Evolutionary conservation across 2,888 invertebrate genomes (phyloP), one percentile per base, ranked within the genome.

Genomic region (Sepioteuthis lessoniana): DNA sequence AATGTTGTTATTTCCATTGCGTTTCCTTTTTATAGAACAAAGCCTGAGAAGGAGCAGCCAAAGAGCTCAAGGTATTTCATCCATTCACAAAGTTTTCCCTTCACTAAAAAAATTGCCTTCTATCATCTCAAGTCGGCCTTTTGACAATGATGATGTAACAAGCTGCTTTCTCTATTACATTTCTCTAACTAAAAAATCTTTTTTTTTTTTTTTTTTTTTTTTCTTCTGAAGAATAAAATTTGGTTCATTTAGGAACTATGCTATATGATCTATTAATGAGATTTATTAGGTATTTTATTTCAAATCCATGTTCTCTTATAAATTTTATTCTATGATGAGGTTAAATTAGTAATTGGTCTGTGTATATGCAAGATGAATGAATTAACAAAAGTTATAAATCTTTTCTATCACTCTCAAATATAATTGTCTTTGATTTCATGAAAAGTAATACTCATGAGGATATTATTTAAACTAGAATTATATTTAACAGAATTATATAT

Each of bases 61-160:
- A 76, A 76, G 13, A 76, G 76, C 76, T 76, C 76, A 76, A 76
- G 76, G 76, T 76, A 76, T 76, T 76, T 76, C n/a, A 76, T 76
- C 76, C n/a, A 76, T 76, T 76, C 76, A 76, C 76, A 76, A 76
- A 76, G 76, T 76, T 76, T 76, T 76, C 76, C 76, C 76, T 76
- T 76, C 76, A 76, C 76, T 76, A 76, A 76, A 76, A 76, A 76
- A 42, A 42, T 42, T 35, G 76, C 76, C 76, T 76, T 76, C 76
- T 76, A 76, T 76, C 76, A 76, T 76, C 31, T 76, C 76, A 76
- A 19, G n/a, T 76, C n/a, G n/a, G n/a, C n/a, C n/a, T 76, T 35
- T 76, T 35, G n/a, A 16, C 16, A 76, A n/a, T 13, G 16, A 35
- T 35, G n/a, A 76, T 76, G 10, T n/a, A 35, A 35, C 25, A 5